phyloP scores from a whole-genome alignment of 2,113 vertebrate genomes.

The Panurus biarmicus region DNA sequence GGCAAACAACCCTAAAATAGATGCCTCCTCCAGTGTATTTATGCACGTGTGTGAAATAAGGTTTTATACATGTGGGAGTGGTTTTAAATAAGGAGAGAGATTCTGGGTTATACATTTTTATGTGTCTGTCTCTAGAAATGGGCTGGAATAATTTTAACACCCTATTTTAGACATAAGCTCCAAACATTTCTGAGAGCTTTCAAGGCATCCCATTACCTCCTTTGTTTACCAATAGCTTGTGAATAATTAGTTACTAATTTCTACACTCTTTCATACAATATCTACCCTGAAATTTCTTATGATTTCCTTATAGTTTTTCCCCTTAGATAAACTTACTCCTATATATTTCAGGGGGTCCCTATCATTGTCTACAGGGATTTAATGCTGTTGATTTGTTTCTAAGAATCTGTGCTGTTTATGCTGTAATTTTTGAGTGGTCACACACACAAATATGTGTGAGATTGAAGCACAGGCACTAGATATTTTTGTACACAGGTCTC shows the following conservation, averaged over 20 bases:
- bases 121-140: not conserved
- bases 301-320: not conserved
- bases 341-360: not conserved
- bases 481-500: not conserved
- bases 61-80: constrained; percentile 61
- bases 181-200: not conserved
- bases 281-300: not conserved
- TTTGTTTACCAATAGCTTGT: constrained; percentile 37
- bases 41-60: constrained; percentile 61
- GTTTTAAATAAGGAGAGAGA: constrained; percentile 45
- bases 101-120: constrained; percentile 14
- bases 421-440: not conserved
- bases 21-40: constrained; percentile 52
- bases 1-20: constrained; percentile 57
- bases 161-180: not conserved
- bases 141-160: not conserved
- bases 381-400: not conserved
- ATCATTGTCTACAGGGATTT: not conserved
- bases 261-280: not conserved
- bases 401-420: not conserved
- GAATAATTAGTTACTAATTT: constrained; percentile 9
- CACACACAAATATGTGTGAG: not conserved
- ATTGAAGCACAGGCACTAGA: not conserved
- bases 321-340: not conserved
- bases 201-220: not conserved